A percentile compares a stretch with the other conserved stretches of the same genome.
phyloP scores from a whole-genome alignment of 2,797 vertebrate species.

The Sitta carolinensis region DNA sequence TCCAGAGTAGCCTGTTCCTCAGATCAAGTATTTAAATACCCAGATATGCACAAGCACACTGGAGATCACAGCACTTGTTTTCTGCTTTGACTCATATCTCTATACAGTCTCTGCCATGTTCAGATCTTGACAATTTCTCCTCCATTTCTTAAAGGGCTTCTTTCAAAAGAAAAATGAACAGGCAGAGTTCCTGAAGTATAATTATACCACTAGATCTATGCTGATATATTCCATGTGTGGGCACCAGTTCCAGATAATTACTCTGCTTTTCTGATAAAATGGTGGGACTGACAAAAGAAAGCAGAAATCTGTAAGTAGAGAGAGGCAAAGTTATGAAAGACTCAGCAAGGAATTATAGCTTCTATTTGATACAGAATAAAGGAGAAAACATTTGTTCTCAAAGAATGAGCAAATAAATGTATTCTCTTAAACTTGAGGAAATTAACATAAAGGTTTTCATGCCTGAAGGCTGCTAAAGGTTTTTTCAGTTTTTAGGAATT shows the following conservation, averaged over 20 bases:
- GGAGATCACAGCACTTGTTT: background rate
- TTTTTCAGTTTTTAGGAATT: background rate
- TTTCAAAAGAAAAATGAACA: conserved; percentile 22
- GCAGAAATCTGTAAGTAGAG: background rate
- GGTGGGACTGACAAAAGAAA: conserved; percentile 12
- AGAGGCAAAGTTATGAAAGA: background rate
- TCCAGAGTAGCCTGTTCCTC: background rate
- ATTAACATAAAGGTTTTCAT: background rate
- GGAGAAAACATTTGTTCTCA: background rate
- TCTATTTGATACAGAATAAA: background rate
- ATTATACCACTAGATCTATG: conserved; percentile 6
- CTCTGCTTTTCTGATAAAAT: conserved; percentile 1
- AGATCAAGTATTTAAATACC: background rate
- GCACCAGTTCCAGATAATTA: conserved; percentile 28
- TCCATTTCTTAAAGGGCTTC: background rate
- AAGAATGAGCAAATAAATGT: background rate
- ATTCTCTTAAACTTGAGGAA: background rate
- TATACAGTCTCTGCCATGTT: background rate
- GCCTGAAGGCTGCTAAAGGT: background rate
- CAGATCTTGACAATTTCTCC: background rate
- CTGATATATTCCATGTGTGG: conserved; percentile 9
- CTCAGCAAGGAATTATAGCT: background rate
- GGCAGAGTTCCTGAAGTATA: background rate
- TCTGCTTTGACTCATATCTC: background rate
- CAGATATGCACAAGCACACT: background rate